Percentiles rank a stretch among this genome's conserved stretches.
phyloP scores from a whole-genome alignment of 2,797 vertebrate genomes.

The Danio jaintianensis region DNA sequence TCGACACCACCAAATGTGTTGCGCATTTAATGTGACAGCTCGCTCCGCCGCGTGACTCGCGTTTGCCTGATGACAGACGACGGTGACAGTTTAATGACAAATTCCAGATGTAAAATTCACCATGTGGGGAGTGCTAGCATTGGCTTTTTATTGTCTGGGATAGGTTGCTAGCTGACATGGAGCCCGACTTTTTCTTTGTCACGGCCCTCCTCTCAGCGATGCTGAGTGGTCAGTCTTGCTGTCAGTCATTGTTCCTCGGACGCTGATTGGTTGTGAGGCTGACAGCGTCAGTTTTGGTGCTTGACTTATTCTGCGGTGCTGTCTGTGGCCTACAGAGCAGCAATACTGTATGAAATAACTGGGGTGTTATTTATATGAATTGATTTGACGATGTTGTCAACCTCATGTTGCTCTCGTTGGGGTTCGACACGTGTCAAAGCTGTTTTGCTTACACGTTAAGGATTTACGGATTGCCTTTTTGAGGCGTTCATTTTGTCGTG shows the following conservation, averaged over 20 bases:
- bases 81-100: conserved; percentile 17
- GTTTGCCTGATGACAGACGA: conserved; percentile 13
- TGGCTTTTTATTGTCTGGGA: conserved; percentile 76
- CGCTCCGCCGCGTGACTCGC: conserved; percentile 1
- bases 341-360: conserved; percentile 24
- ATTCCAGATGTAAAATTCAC: conserved; percentile 24
- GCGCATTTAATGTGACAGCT: conserved; percentile 72
- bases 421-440: conserved; percentile 1
- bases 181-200: conserved; percentile 70
- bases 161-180: conserved; percentile 76
- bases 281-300: conserved; percentile 75
- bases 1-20: conserved; percentile 66
- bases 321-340: conserved; percentile 72
- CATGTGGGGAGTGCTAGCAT: conserved; percentile 23
- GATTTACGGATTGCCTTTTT: conserved; percentile 12
- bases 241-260: conserved; percentile 62
- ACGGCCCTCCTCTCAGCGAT: conserved; percentile 67
- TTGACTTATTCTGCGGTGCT: conserved; percentile 70
- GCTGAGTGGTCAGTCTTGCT: conserved; percentile 66
- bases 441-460: neutral
- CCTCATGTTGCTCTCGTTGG: neutral
- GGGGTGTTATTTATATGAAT: conserved; percentile 21
- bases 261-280: conserved; percentile 76
- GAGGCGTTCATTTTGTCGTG: conserved; percentile 30
- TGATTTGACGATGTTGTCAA: neutral